Evolutionary conservation across 2,888 invertebrate species (phyloP), one percentile per base, ranked within the genome.

Genomic region (Periphyllus acericola): DNA sequence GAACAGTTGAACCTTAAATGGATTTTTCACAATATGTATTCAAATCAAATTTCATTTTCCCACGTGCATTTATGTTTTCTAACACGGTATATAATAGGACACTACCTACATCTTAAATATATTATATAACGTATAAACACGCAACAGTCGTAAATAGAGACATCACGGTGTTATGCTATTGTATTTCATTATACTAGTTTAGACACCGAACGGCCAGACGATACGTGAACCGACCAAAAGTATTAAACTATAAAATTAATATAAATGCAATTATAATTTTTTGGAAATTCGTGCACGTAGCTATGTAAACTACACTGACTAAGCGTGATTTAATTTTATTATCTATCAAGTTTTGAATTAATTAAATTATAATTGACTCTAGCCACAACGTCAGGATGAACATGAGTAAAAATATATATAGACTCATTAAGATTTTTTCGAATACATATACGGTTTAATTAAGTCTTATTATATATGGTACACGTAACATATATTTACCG

Each of bases 21-120:
- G 21, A 60, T 79, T 34, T 29, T 19, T 25, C 55, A 34, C 78
- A 78, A 25, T 32, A 32, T 32, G 25, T 32, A 32, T 79, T 55
- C 25, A 79, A 60, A 34, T 79, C 55, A 55, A 34, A 79, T 79
- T 79, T 79, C 55, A 34, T 29, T 78, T 55, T 52, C 55, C 55
- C 78, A 55, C 75, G 29, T 46, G 46, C 76, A 19, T 76, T 29
- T 25, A 25, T 60, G 14, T 60, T 60, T 60, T 60, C 60, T 60
- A 25, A 19, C 6, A 6, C 21, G 14, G 14, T 14, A 14, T 9
- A 46, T 46, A 46, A 46, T 46, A 9, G 5, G 21, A 1, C 25
- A 19, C 60, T 25, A 25, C 60, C 60, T 25, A 60, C 60, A 60
- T 6, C 5, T 6, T 6, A 6, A 55, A 19, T 4, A 21, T 55